Conservation (phyloP, 2,797 vertebrate genomes). For the Periparus ater region DNA sequence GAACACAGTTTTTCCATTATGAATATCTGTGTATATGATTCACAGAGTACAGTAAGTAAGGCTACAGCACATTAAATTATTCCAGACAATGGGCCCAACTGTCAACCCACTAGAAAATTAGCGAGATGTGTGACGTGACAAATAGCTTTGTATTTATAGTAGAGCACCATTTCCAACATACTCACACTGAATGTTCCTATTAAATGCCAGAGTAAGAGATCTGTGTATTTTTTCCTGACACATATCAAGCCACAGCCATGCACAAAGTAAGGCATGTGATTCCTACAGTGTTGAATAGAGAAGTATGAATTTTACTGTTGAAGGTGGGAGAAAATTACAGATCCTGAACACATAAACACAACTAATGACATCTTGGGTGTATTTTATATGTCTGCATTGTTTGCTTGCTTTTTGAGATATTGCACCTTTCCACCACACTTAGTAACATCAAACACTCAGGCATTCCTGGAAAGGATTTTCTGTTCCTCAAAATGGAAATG, state of each 20-base stretch:
- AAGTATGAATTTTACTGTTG: not conserved
- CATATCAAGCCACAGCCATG: not conserved
- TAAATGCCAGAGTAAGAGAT: constrained; percentile 3
- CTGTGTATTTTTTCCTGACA: not conserved
- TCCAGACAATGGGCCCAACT: constrained; percentile 52
- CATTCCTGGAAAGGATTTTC: not conserved
- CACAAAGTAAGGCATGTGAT: not conserved
- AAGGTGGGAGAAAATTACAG: constrained; percentile 11
- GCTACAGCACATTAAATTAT: constrained; percentile 26
- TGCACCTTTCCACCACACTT: not conserved
- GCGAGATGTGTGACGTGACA: not conserved
- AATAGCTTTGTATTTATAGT: constrained; percentile 37
- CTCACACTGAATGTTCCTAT: not conserved
- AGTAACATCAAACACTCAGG: not conserved
- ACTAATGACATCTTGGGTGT: not conserved
- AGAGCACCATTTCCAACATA: not conserved
- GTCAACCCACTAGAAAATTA: constrained; percentile 44
- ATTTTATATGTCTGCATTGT: not conserved
- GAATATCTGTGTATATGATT: constrained; percentile 51
- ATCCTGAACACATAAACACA: not conserved
- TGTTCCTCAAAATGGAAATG: not conserved
- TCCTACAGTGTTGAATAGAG: not conserved
- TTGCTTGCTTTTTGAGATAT: not conserved
- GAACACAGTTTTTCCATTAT: constrained; percentile 47
- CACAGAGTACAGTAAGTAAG: constrained; percentile 37